These are phyloP conservation scores for Buphagus erythrorhynchus DNA, from an alignment of 2,797 vertebrate genomes.

Conservation along the genomic window DNA sequence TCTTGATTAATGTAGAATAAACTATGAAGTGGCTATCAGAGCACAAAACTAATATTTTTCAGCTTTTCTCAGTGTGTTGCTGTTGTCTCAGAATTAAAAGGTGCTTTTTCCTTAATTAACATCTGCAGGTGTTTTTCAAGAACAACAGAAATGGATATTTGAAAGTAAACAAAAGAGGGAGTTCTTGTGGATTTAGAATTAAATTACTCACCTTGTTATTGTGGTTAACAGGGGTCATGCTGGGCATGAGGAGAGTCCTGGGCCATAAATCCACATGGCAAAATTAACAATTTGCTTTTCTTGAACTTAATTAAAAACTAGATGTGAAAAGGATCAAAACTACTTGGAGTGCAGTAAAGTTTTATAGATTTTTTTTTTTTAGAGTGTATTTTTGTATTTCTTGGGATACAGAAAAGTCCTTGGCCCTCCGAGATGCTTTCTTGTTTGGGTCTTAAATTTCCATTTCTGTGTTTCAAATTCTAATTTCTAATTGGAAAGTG, in stretches of 20 bases:
- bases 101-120: neutral
- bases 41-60: neutral
- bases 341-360: neutral
- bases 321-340: neutral
- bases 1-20: neutral
- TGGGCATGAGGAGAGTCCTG: conserved; percentile 22
- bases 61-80: neutral
- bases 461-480: neutral
- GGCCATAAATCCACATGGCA: conserved; percentile 25
- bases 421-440: neutral
- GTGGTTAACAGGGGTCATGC: conserved; percentile 42
- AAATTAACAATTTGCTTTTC: conserved; percentile 54
- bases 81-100: conserved; percentile 6
- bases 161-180: conserved; percentile 53
- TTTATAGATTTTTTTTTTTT: neutral
- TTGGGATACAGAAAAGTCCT: neutral
- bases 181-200: conserved; percentile 53
- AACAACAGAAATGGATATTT: conserved; percentile 50
- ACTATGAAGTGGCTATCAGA: neutral
- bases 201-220: conserved; percentile 74
- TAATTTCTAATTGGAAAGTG: neutral
- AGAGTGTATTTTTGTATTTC: neutral
- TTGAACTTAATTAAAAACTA: neutral
- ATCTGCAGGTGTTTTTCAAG: conserved; percentile 29
- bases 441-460: neutral